phyloP scores from a whole-genome alignment of 2,888 invertebrate genomes.

The Pyrgus malvae region DNA sequence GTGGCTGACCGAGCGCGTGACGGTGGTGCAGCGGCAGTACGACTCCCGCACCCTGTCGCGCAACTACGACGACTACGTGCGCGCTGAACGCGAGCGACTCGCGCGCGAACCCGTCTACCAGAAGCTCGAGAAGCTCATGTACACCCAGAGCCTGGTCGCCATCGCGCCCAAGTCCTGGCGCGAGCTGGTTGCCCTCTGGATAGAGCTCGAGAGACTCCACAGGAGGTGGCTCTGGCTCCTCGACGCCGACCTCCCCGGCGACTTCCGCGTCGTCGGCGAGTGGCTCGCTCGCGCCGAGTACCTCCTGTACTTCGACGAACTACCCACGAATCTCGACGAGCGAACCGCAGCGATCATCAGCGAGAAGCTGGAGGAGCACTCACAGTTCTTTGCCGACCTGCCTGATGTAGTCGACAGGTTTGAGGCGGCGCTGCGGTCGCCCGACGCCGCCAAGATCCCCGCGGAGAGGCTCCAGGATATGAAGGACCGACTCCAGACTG shows the following conservation, averaged over 20 bases:
- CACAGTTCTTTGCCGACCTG: conserved; percentile 90
- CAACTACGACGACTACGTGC: conserved; percentile 90
- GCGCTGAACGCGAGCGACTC: conserved; percentile 89
- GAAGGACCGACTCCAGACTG: conserved; percentile 87
- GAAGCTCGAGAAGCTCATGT: conserved; percentile 89
- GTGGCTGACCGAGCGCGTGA: conserved; percentile 91
- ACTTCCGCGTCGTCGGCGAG: conserved; percentile 92
- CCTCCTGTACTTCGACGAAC: conserved; percentile 89
- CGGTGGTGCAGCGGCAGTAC: conserved; percentile 88
- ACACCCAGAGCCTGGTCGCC: conserved; percentile 90
- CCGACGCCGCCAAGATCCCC: conserved; percentile 87
- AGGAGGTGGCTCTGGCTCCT: conserved; percentile 94
- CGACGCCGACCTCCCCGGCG: conserved; percentile 92
- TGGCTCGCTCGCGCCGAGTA: conserved; percentile 95
- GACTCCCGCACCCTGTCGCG: conserved; percentile 88
- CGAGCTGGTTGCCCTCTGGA: conserved; percentile 90
- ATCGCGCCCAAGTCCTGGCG: conserved; percentile 94
- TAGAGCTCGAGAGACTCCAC: conserved; percentile 88
- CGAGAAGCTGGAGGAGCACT: conserved; percentile 93
- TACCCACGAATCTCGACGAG: conserved; percentile 92
- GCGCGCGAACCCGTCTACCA: conserved; percentile 87
- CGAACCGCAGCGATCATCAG: conserved; percentile 94
- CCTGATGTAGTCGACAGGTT: conserved; percentile 90
- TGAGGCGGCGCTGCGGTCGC: conserved; percentile 86
- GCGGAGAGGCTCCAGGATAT: conserved; percentile 91